Percentiles rank a stretch among this genome's conserved stretches.
These are phyloP conservation scores for Paralichthys olivaceus DNA, from an alignment of 2,113 vertebrate species.

Conservation along the genomic window DNA sequence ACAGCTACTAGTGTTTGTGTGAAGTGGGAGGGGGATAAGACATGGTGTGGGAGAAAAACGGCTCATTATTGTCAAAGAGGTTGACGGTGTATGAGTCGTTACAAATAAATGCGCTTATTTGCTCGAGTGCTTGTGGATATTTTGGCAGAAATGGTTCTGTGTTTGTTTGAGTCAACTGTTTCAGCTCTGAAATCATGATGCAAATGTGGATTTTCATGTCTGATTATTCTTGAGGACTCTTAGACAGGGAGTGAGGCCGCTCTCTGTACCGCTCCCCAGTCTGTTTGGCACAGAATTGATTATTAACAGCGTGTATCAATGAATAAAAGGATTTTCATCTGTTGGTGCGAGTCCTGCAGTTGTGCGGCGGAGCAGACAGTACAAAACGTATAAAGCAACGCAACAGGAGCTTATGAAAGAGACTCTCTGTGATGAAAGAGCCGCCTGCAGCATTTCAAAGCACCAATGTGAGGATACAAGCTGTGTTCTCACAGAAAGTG, in stretches of 20 bases:
- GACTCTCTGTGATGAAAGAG: slow-evolving; percentile 43
- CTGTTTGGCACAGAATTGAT: slow-evolving; percentile 17
- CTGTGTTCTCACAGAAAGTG: slow-evolving; percentile 34
- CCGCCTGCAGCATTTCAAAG: slow-evolving; percentile 60
- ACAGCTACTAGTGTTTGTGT: slow-evolving; percentile 52
- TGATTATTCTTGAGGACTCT: background rate
- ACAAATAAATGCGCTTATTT: too few species aligned
- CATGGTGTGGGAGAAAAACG: slow-evolving; percentile 33
- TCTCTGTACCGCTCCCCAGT: background rate
- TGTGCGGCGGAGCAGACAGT: slow-evolving; percentile 16
- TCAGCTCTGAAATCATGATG: background rate
- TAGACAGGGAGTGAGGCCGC: background rate
- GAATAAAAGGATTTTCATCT: slow-evolving; percentile 20
- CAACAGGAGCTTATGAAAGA: slow-evolving; percentile 69
- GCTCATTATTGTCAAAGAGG: slow-evolving; percentile 19
- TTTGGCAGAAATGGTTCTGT: background rate
- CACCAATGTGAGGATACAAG: slow-evolving; percentile 24
- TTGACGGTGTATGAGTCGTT: background rate
- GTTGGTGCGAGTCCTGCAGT: slow-evolving; percentile 13
- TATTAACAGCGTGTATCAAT: background rate
- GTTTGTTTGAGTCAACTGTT: background rate
- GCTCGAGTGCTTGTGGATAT: background rate
- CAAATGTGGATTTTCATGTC: background rate
- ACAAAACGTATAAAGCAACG: slow-evolving; percentile 36
- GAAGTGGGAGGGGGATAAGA: slow-evolving; percentile 26